These are phyloP conservation scores for Eristalis pertinax DNA, from an alignment of 2,888 invertebrate genomes.

Conservation along the genomic window DNA sequence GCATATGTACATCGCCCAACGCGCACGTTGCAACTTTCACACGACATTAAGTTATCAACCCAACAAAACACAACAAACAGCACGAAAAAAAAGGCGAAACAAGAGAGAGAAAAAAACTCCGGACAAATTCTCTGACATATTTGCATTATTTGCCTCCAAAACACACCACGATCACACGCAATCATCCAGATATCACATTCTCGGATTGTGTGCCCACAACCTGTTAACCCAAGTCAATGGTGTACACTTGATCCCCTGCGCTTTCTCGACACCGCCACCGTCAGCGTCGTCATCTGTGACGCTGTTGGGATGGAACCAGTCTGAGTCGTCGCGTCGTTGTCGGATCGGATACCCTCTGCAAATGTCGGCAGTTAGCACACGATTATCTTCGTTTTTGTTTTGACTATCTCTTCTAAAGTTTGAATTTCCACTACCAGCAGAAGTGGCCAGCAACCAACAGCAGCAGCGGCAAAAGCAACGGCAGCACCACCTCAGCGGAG, in stretches of 20 bases:
- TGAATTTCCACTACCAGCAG: slow-evolving; percentile 11
- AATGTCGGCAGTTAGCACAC: slow-evolving; percentile 72
- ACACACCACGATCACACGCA: slow-evolving; percentile 68
- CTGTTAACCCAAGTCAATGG: slow-evolving; percentile 66
- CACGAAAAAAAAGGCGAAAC: neutral
- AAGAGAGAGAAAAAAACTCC: slow-evolving; percentile 21
- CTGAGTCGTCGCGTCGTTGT: neutral
- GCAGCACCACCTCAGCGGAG: slow-evolving; percentile 1
- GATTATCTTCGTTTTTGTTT: slow-evolving; percentile 72
- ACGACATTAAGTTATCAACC: slow-evolving; percentile 68
- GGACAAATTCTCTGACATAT: slow-evolving; percentile 71
- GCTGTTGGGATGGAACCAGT: neutral
- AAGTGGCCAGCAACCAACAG: slow-evolving; percentile 7
- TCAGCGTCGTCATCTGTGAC: neutral
- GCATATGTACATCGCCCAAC: slow-evolving; percentile 34
- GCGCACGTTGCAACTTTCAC: slow-evolving; percentile 61
- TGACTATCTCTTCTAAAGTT: slow-evolving; percentile 63
- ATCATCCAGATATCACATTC: slow-evolving; percentile 68
- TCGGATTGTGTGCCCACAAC: slow-evolving; percentile 55
- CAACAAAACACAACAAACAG: slow-evolving; percentile 27
- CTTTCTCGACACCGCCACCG: slow-evolving; percentile 38
- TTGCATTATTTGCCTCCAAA: slow-evolving; percentile 71
- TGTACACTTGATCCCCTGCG: slow-evolving; percentile 67
- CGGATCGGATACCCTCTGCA: slow-evolving; percentile 37
- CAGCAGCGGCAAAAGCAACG: slow-evolving; percentile 2